Evolutionary conservation across 2,113 vertebrate species (phyloP).

Genomic region (Corythaeola cristata): DNA sequence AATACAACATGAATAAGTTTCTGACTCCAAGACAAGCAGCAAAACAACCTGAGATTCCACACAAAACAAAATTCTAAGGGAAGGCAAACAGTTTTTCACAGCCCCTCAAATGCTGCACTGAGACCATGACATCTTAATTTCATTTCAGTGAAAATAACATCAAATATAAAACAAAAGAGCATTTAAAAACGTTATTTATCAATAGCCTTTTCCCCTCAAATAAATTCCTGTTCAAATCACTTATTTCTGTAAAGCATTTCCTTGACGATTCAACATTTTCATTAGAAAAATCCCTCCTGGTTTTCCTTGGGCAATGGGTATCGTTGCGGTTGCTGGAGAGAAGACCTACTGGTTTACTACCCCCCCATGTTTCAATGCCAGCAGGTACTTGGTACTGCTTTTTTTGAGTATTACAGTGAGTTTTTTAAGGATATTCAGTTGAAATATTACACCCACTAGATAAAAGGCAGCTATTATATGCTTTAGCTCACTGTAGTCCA

Average conservation of each 20-base stretch:
- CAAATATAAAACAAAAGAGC: background rate
- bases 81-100: background rate
- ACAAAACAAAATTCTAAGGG: background rate
- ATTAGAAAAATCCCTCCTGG: background rate
- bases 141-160: background rate
- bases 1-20: background rate
- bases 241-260: background rate
- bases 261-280: background rate
- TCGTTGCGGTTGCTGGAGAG: background rate
- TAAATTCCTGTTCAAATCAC: background rate
- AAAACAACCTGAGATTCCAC: background rate
- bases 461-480: background rate
- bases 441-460: background rate
- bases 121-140: background rate
- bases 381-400: fast-evolving
- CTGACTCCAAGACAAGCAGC: background rate
- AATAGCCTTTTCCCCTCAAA: background rate
- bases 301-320: background rate
- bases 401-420: background rate
- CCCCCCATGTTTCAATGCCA: background rate
- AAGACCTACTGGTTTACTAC: background rate
- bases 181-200: background rate
- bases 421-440: background rate
- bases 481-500: background rate
- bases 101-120: fast-evolving